These are phyloP conservation scores for Turritopsis dohrnii DNA, from an alignment of 30 jellyfish, hydroid and myxozoan genomes.

Conservation along the genomic window DNA sequence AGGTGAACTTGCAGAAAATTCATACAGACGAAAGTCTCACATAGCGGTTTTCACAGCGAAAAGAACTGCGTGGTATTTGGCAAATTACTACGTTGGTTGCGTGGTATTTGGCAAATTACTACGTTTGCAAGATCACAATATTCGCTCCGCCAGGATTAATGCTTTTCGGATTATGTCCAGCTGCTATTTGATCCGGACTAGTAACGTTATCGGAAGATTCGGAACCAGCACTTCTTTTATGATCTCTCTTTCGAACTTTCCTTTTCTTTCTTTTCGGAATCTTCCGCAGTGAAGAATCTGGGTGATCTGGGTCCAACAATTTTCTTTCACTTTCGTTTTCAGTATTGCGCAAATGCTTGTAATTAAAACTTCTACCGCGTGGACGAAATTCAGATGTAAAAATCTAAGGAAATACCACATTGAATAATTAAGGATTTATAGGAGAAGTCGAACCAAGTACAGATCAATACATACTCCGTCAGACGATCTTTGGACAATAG, in stretches of 20 bases:
- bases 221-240: conserved; percentile 5
- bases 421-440: background rate
- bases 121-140: background rate
- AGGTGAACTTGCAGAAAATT: background rate
- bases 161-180: background rate
- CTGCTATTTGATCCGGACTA: background rate
- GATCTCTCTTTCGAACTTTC: background rate
- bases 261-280: conserved; percentile 1
- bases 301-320: background rate
- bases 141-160: background rate
- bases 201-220: background rate
- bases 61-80: too few species aligned
- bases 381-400: conserved; percentile 38
- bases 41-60: too few species aligned
- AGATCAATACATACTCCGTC: conserved; percentile 19
- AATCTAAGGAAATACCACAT: conserved; percentile 12
- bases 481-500: conserved; percentile 17
- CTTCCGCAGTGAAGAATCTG: background rate
- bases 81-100: too few species aligned
- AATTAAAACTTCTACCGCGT: conserved; percentile 39
- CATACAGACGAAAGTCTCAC: background rate
- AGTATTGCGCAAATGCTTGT: conserved; percentile 24
- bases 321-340: conserved; percentile 23
- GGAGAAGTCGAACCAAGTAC: background rate
- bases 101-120: too few species aligned